phyloP scores from a whole-genome alignment of 2,888 invertebrate species.

The Eupeodes luniger region DNA sequence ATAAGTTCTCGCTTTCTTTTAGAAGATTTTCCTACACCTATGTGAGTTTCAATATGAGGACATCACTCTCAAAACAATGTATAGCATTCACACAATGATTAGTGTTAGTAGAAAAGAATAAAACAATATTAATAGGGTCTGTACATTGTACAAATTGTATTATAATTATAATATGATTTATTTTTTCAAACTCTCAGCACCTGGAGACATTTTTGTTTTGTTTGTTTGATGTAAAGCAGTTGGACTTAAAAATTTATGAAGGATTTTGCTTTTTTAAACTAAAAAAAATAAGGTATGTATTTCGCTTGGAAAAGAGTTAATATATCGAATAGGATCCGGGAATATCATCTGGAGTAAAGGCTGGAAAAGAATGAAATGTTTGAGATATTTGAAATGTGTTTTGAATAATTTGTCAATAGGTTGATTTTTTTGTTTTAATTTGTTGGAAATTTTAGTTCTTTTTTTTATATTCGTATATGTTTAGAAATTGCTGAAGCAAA shows the following conservation, averaged over 20 bases:
- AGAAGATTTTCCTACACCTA: too few relatives aligned
- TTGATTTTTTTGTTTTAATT: background rate
- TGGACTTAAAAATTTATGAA: slow-evolving; percentile 54
- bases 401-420: slow-evolving; percentile 23
- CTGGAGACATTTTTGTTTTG: slow-evolving; percentile 46
- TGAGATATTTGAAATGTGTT: slow-evolving; percentile 58
- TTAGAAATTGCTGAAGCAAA: background rate
- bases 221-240: slow-evolving; percentile 60
- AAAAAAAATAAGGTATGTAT: slow-evolving; percentile 52
- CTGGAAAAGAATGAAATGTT: slow-evolving; percentile 80
- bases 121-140: background rate
- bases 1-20: background rate
- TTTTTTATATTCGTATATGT: background rate
- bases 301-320: slow-evolving; percentile 68
- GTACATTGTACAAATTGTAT: background rate
- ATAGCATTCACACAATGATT: slow-evolving; percentile 5
- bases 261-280: slow-evolving; percentile 43
- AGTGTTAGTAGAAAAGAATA: slow-evolving; percentile 29
- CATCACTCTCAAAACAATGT: background rate
- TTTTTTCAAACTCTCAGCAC: slow-evolving; percentile 52
- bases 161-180: background rate
- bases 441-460: background rate
- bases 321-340: slow-evolving; percentile 81
- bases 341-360: slow-evolving; percentile 83
- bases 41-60: background rate